A percentile compares a stretch with the other conserved stretches of the same genome.
These are phyloP conservation scores for Sturnus vulgaris DNA, from an alignment of 2,113 vertebrate genomes.

Conservation along the genomic window DNA sequence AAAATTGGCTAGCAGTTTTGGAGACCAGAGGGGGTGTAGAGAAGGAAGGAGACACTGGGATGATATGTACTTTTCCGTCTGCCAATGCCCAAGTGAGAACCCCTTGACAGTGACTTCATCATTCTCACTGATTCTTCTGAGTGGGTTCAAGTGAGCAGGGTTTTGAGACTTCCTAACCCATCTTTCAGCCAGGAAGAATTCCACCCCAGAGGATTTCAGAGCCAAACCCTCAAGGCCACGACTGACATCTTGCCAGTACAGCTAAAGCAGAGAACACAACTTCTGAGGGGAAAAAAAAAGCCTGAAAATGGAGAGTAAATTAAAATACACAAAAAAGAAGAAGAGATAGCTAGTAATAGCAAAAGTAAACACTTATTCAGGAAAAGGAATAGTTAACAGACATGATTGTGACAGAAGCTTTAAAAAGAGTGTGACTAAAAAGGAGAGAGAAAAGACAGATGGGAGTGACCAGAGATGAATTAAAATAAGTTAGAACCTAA, in stretches of 20 bases:
- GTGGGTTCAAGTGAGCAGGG: not conserved
- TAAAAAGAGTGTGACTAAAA: not conserved
- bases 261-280: not conserved
- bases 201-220: not conserved
- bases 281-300: not conserved
- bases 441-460: not conserved
- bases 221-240: fast-evolving
- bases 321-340: not conserved
- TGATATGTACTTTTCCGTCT: not conserved
- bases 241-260: not conserved
- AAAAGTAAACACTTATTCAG: not conserved
- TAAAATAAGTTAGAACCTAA: not conserved
- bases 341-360: not conserved
- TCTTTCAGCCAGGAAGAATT: not conserved
- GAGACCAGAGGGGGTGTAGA: not conserved
- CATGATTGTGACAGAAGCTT: not conserved
- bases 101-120: not conserved
- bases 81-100: fast-evolving
- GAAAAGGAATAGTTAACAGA: not conserved
- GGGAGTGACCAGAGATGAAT: not conserved
- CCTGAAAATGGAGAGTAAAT: not conserved
- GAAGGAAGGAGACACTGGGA: not conserved
- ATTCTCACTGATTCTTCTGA: not conserved
- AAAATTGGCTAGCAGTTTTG: not conserved
- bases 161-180: not conserved